phyloP scores from a whole-genome alignment of 1,140 invertebrate genomes.

The Lepeophtheirus salmonis region DNA sequence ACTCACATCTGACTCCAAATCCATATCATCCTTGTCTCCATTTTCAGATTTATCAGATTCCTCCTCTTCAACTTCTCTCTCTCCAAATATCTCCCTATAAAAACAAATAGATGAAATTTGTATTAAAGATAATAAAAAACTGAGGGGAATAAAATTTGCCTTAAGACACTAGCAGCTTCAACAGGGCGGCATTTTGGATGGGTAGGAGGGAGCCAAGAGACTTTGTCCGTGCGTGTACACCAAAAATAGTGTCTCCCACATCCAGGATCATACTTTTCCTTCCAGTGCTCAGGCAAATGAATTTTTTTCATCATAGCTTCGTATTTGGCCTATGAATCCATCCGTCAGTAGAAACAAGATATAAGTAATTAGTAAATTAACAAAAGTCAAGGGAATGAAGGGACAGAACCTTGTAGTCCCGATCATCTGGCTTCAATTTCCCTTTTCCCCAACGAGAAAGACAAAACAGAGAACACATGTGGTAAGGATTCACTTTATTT shows the following conservation, averaged over 20 bases:
- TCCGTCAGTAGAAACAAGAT: too few species aligned
- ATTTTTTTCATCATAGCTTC: conserved; percentile 49
- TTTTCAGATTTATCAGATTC: background rate
- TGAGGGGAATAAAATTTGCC: too few species aligned
- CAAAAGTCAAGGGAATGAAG: too few species aligned
- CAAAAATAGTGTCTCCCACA: conserved; percentile 79
- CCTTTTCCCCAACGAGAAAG: conserved; percentile 66
- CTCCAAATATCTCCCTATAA: background rate
- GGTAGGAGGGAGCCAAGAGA: conserved; percentile 79
- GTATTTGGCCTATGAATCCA: background rate
- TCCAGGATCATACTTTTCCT: conserved; percentile 76
- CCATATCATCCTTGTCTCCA: background rate
- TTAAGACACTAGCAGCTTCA: background rate
- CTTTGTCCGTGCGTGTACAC: conserved; percentile 73
- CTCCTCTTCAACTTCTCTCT: background rate
- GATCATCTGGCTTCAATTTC: conserved; percentile 39
- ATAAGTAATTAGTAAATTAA: conserved; percentile 29
- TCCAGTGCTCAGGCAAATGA: conserved; percentile 79
- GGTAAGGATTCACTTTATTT: conserved; percentile 86
- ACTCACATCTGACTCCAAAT: background rate
- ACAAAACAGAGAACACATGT: conserved; percentile 75
- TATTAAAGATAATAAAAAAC: background rate
- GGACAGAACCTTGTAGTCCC: background rate
- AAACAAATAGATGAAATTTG: background rate
- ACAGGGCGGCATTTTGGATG: background rate